A percentile compares a stretch with the other conserved stretches of the same genome.
Conservation (phyloP, 2,113 vertebrate species). For the Tricholaema leucomelas region DNA sequence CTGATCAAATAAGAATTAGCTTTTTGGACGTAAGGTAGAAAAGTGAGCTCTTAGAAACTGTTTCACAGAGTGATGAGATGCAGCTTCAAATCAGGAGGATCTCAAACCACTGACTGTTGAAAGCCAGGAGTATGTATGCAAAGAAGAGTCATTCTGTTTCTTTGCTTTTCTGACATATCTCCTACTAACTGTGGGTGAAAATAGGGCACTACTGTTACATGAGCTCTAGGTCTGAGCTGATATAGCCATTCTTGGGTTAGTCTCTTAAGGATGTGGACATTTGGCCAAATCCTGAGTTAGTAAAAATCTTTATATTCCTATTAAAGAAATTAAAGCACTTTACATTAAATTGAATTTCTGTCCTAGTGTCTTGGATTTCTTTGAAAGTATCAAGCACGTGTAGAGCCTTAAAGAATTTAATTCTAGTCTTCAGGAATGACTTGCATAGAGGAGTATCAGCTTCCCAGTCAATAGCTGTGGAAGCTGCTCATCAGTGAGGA, state of each 20-base stretch:
- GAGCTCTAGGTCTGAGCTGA: background rate
- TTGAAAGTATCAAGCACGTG: background rate
- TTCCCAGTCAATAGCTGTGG: constrained; percentile 16
- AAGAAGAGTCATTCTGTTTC: background rate
- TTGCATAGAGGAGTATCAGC: background rate
- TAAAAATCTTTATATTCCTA: background rate
- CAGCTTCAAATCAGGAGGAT: background rate
- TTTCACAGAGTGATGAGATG: background rate
- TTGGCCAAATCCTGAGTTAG: background rate
- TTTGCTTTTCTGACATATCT: background rate
- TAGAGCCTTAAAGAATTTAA: background rate
- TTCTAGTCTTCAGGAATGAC: background rate
- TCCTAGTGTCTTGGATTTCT: background rate
- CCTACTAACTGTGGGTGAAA: background rate
- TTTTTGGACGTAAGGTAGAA: background rate
- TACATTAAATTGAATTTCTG: background rate
- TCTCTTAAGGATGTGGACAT: background rate
- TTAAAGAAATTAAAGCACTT: background rate
- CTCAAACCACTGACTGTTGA: background rate
- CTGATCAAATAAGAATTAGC: background rate
- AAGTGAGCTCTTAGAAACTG: background rate
- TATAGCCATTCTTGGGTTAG: background rate
- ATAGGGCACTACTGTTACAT: background rate
- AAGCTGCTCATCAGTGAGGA: constrained; percentile 1
- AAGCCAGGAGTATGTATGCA: background rate